Evolutionary conservation across 1,140 invertebrate species (phyloP), one percentile per base, ranked within the genome.

Genomic region (Melipona quadrifasciata): DNA sequence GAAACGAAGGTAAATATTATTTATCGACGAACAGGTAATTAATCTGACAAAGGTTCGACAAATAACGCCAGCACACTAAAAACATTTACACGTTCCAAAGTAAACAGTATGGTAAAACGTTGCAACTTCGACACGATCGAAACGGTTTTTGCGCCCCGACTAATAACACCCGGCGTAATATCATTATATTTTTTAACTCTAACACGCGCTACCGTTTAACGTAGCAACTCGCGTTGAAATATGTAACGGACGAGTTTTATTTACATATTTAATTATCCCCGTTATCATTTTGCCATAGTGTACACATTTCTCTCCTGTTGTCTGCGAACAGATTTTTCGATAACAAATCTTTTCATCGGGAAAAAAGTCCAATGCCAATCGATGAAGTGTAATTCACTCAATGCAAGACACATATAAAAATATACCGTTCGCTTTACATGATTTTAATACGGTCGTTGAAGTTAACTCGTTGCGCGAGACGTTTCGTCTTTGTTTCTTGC

Each of bases 1-100:
- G 64, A 79, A 71, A 71, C 67, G 47, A 61, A 78, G 82, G 67
- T 72, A 79, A 84, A 84, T 84, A 84, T 84, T 84, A 70, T 84
- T 79, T 79, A 61, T 79, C 77, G 55, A 39, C 57, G 75, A 58
- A 79, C 55, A 70, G 67, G 76, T 79, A 84, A 84, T 84, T 84
- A 58, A 84, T 77, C 47, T 71, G 27, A 79, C 82, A 84, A 84
- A 79, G 76, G 82, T 68, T 61, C 39, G 55, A 68, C 39, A 77
- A 84, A 79, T 71, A 71, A 64, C 82, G 27, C 17, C 27, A 19
- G 57, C 67, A 47, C 55, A 39, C 39, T 78, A 71, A 84, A 84
- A 79, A 71, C 82, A 72, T 84, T 83, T 83, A 27, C 39, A 57
- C 65, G 65, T 68, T 70, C 74, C 55, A 51, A 58, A 53, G 39